These are phyloP conservation scores for Metacarcinus magister DNA, from an alignment of 2,888 invertebrate genomes.

Conservation along the genomic window DNA sequence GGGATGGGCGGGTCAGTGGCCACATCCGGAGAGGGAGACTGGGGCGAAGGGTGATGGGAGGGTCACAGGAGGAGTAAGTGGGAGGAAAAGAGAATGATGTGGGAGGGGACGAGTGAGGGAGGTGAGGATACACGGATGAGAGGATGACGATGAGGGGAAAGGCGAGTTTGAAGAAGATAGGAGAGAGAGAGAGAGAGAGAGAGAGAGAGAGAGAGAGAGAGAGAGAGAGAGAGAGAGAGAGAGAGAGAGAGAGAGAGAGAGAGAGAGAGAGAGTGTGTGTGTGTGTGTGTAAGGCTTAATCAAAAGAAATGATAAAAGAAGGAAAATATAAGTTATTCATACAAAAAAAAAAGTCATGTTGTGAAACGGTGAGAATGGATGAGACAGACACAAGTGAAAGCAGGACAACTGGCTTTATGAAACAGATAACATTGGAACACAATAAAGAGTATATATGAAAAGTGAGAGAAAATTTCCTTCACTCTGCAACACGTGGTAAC, in stretches of 20 bases:
- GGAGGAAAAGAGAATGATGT: constrained; percentile 51
- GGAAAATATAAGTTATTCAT: not conserved
- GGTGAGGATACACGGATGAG: not conserved
- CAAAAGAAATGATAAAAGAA: constrained; percentile 22
- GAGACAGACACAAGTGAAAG: not conserved
- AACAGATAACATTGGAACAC: not conserved
- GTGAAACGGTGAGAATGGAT: not conserved
- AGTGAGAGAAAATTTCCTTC: no score
- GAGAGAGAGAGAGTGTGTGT: constrained; percentile 52
- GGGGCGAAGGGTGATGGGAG: constrained; percentile 43
- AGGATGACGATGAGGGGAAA: constrained; percentile 4
- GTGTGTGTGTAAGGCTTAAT: not conserved
- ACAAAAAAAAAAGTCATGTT: not conserved
- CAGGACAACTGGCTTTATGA: not conserved
- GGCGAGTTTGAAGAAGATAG: not conserved
- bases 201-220: constrained; percentile 53
- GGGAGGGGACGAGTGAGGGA: constrained; percentile 32
- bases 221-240: constrained; percentile 66
- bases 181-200: not conserved
- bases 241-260: constrained; percentile 67
- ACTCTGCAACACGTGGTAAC: no score
- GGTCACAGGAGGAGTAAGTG: not conserved
- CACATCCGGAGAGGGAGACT: not conserved
- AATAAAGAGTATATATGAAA: not conserved
- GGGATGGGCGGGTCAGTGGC: constrained; percentile 28